Evolutionary conservation across 2,113 vertebrate genomes (phyloP), one percentile per base, ranked within the genome.

Genomic region (Corythoichthys haematopterus): DNA sequence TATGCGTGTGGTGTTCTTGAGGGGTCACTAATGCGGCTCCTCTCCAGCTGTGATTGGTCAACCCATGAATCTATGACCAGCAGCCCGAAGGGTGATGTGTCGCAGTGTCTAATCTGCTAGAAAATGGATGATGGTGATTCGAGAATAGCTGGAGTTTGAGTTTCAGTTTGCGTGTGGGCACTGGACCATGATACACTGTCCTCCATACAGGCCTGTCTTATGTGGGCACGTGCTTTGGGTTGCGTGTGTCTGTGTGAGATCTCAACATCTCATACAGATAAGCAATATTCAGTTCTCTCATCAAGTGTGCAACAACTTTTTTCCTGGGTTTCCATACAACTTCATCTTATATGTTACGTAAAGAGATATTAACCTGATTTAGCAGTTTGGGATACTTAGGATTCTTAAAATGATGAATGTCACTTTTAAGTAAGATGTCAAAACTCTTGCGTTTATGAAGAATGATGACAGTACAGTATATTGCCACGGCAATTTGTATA

Each of bases 41-140:
- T 56, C 64, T 78, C 74, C 70, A 56, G 61, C 66, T 65, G 69
- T 50, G 64, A 81, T 64, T 47, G 72, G 68, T 56, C 69, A 64
- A 64, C 76, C 66, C 71, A 60, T 55, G 52, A 55, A 55, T 55
- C n/a, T 59, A 37, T 12, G 15, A 59, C 75, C 66, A 69, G 77
- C 68, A 48, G 53, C 69, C 65, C 14, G 37, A 43, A 59, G 75
- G 79, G 69, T 52, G 53, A 69, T 73, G 71, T 80, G 76, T 89
- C 82, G 77, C 58, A 59, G 55, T 66, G 70, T 45, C 66, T 69
- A 67, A 76, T 75, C 80, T 60, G 63, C 20, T 51, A 64, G 57
- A 78, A 82, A 83, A 88, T 79, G 82, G 80, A 85, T 85, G 77
- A 75, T 56, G 63, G 56, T 10, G 68, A 57, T 53, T 81, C 76